Conservation (phyloP, 2,797 vertebrate genomes). For the Oophaga sylvatica region DNA sequence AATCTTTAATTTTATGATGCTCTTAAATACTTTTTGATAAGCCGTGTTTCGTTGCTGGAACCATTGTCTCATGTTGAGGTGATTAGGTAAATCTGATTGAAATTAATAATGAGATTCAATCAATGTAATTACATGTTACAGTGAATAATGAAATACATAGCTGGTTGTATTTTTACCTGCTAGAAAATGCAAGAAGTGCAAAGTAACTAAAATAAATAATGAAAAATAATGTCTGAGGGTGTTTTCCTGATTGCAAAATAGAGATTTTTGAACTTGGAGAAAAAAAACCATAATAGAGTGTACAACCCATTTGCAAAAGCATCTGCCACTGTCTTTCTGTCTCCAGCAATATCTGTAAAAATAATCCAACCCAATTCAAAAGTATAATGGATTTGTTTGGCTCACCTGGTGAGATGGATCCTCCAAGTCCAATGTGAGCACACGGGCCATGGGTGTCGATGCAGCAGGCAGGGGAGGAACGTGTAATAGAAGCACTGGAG, state of each 20-base stretch:
- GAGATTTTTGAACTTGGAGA: not conserved
- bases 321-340: not conserved
- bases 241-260: not conserved
- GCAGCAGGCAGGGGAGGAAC: too few species aligned
- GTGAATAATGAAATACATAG: slow-evolving; percentile 37
- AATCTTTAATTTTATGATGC: not conserved
- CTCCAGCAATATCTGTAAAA: too few species aligned
- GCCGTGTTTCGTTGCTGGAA: not conserved
- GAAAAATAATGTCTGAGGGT: not conserved
- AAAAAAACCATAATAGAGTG: not conserved
- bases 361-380: too few species aligned
- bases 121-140: slow-evolving; percentile 36
- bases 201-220: slow-evolving; percentile 1
- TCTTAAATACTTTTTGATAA: slow-evolving; percentile 2
- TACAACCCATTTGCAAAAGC: not conserved
- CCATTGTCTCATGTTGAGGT: slow-evolving; percentile 1
- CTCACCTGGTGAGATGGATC: too few species aligned
- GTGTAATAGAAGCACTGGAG: too few species aligned
- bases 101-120: slow-evolving; percentile 37
- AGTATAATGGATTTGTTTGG: too few species aligned
- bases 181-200: not conserved
- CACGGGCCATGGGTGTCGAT: too few species aligned
- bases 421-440: too few species aligned
- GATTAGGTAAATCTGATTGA: slow-evolving; percentile 43
- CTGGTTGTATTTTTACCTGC: slow-evolving; percentile 15